phyloP scores from a whole-genome alignment of 2,797 vertebrate genomes.

The Pipistrellus kuhlii region DNA sequence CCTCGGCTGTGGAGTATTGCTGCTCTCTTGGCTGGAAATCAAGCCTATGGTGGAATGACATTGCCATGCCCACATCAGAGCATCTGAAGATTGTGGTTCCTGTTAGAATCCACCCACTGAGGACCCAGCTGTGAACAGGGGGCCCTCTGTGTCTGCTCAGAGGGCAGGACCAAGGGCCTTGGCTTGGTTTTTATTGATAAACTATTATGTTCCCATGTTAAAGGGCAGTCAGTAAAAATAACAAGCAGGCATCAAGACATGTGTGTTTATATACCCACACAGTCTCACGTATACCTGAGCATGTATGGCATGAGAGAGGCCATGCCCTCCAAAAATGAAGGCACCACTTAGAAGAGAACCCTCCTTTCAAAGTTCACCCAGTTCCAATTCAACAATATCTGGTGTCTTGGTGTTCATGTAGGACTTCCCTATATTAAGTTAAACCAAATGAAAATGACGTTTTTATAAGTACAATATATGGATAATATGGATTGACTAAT shows the following conservation, averaged over 20 bases:
- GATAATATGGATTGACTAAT: not conserved
- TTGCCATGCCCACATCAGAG: not conserved
- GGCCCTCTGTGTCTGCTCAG: not conserved
- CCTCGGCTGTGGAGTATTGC: not conserved
- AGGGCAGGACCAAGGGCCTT: not conserved
- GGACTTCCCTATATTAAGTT: not conserved
- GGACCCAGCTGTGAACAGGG: not conserved
- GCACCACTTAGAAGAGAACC: not conserved
- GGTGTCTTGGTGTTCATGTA: not conserved
- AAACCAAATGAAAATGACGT: not conserved
- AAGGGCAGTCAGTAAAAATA: not conserved
- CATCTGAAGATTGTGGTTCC: not conserved
- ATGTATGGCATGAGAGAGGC: not conserved
- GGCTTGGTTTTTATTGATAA: not conserved
- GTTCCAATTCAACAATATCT: not conserved
- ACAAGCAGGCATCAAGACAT: not conserved
- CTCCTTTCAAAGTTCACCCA: not conserved
- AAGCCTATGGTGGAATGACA: not conserved
- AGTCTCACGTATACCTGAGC: not conserved
- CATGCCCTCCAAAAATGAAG: not conserved
- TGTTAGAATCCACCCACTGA: not conserved
- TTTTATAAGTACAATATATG: not conserved
- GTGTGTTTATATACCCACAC: not conserved
- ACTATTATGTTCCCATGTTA: not conserved
- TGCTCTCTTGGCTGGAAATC: not conserved